Evolutionary conservation across 2,113 vertebrate species (phyloP).

Genomic region (Saccopteryx leptura): DNA sequence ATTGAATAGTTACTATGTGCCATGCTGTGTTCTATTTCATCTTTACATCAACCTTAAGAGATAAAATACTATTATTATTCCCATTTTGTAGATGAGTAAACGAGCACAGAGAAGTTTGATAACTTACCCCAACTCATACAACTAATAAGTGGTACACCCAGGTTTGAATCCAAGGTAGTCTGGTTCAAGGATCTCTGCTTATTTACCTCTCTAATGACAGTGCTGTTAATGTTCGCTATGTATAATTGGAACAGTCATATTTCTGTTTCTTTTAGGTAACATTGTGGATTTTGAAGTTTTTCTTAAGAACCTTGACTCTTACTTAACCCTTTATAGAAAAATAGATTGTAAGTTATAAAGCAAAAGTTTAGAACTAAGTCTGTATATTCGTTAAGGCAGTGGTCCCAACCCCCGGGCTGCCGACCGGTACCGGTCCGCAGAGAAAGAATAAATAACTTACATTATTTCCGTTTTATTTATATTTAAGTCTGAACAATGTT

Average conservation of each 20-base stretch:
- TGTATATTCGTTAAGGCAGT: not conserved
- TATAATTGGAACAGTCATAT: not conserved
- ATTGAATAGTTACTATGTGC: conserved; percentile 9
- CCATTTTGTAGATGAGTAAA: conserved; percentile 13
- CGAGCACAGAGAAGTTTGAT: not conserved
- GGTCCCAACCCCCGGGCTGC: too few relatives aligned
- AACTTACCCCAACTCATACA: not conserved
- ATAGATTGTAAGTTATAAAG: not conserved
- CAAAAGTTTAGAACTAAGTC: not conserved
- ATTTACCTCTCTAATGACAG: not conserved
- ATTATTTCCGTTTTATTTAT: too few relatives aligned
- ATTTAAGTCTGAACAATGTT: too few relatives aligned
- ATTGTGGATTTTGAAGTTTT: not conserved
- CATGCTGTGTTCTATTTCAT: not conserved
- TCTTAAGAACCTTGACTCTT: not conserved
- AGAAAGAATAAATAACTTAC: too few relatives aligned
- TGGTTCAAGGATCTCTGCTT: not conserved
- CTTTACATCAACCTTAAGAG: not conserved
- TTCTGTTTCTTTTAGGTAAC: not conserved
- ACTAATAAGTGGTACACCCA: not conserved
- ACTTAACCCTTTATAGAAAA: not conserved
- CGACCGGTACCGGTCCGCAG: too few relatives aligned
- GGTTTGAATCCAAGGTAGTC: not conserved
- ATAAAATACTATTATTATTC: not conserved
- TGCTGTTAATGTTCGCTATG: not conserved